A percentile compares a stretch with the other conserved stretches of the same genome.
Evolutionary conservation across 2,797 vertebrate species (phyloP).

Genomic region (Diglossa cyanea): DNA sequence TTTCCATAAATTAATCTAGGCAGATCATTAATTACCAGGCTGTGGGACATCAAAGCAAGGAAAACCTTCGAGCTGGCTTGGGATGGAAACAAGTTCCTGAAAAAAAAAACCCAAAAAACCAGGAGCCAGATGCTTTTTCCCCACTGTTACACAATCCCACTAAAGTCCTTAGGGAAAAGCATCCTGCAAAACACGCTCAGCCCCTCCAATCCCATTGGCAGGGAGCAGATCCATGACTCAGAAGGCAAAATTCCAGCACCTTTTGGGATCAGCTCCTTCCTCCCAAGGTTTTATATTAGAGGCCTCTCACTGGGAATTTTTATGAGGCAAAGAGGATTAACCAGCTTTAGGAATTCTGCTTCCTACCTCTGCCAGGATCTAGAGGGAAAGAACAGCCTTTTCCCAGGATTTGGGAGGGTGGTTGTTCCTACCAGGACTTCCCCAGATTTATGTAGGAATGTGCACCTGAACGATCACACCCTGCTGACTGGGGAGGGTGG

Average conservation of each 20-base stretch:
- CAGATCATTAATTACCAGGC: background rate
- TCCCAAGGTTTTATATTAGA: background rate
- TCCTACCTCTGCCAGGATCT: background rate
- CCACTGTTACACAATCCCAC: background rate
- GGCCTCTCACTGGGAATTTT: background rate
- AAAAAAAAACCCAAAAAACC: fast-evolving
- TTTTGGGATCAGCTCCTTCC: background rate
- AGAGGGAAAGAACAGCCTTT: background rate
- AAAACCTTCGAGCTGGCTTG: fast-evolving
- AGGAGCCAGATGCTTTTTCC: background rate
- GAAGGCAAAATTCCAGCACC: background rate
- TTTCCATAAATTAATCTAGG: background rate
- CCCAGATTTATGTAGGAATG: constrained; percentile 24
- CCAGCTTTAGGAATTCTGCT: background rate
- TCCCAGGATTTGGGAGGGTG: background rate
- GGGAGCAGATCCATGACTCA: background rate
- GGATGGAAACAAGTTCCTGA: background rate
- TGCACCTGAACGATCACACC: fast-evolving
- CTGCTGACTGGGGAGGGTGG: background rate
- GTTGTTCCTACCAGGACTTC: background rate
- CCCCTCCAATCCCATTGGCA: background rate
- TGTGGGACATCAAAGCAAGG: background rate
- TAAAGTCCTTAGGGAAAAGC: background rate
- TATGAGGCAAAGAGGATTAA: background rate
- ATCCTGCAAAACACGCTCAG: background rate